Evolutionary conservation across 2,113 vertebrate genomes (phyloP).

Genomic region (Myocastor coypus): DNA sequence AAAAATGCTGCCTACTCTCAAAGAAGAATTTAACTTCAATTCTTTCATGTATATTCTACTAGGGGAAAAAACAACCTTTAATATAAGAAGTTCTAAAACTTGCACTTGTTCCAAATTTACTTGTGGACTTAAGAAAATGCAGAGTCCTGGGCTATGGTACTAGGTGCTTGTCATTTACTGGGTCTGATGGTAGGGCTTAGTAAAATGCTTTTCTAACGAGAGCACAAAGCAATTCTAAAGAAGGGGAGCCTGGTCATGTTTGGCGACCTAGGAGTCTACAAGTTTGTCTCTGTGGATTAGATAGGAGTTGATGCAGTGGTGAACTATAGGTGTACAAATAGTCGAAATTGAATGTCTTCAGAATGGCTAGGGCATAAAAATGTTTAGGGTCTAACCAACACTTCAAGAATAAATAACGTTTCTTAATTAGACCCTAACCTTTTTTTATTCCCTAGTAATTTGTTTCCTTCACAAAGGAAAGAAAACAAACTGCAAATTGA

Average conservation of each 20-base stretch:
- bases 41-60: not conserved
- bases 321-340: not conserved
- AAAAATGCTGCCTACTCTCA: not conserved
- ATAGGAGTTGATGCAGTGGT: not conserved
- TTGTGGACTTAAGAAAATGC: not conserved
- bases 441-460: not conserved
- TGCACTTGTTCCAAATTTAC: not conserved
- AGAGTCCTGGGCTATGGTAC: not conserved
- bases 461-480: not conserved
- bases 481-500: not conserved
- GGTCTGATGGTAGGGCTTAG: not conserved
- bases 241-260: not conserved
- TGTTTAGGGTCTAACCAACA: not conserved
- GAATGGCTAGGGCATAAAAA: not conserved
- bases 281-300: not conserved
- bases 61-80: not conserved
- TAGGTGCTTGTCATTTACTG: not conserved
- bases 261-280: not conserved
- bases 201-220: not conserved
- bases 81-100: not conserved
- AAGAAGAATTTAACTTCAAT: slow-evolving; percentile 8
- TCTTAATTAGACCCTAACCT: not conserved
- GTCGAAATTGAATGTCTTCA: not conserved
- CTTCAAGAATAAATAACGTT: not conserved
- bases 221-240: not conserved